Evolutionary conservation across 2,797 vertebrate genomes (phyloP).

Genomic region (Menidia menidia): DNA sequence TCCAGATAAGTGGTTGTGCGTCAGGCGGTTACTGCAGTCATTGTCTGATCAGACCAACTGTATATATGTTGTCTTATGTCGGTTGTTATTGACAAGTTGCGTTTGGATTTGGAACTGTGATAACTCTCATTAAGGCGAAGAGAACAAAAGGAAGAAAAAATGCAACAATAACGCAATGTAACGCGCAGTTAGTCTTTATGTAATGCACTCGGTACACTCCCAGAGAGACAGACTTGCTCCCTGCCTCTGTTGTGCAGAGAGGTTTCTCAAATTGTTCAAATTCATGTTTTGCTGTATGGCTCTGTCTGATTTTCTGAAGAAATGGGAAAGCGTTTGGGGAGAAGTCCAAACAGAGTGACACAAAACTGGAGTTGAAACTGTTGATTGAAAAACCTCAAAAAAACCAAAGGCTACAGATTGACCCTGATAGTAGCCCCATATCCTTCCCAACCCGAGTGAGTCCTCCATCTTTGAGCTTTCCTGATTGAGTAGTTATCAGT

Average conservation of each 20-base stretch:
- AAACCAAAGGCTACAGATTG: conserved; percentile 30
- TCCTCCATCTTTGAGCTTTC: conserved; percentile 54
- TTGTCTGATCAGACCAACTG: neutral
- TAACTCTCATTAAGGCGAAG: neutral
- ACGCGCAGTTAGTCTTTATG: neutral
- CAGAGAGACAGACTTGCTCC: neutral
- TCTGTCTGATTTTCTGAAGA: conserved; percentile 16
- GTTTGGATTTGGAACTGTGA: neutral
- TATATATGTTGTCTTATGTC: neutral
- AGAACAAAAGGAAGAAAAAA: neutral
- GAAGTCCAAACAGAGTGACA: conserved; percentile 39
- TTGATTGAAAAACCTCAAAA: conserved; percentile 42
- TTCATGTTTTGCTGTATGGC: neutral
- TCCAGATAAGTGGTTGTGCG: neutral
- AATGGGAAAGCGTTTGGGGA: conserved; percentile 32
- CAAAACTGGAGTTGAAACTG: conserved; percentile 50
- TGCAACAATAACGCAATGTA: neutral
- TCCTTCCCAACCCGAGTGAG: conserved; percentile 51
- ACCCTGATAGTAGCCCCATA: conserved; percentile 35
- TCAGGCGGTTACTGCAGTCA: neutral
- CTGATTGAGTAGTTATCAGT: conserved; percentile 77
- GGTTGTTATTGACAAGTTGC: neutral
- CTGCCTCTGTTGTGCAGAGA: conserved; percentile 4
- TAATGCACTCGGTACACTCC: neutral
- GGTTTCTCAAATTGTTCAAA: neutral